Conservation (phyloP, 2,888 invertebrate genomes). For the Metellina segmentata region DNA sequence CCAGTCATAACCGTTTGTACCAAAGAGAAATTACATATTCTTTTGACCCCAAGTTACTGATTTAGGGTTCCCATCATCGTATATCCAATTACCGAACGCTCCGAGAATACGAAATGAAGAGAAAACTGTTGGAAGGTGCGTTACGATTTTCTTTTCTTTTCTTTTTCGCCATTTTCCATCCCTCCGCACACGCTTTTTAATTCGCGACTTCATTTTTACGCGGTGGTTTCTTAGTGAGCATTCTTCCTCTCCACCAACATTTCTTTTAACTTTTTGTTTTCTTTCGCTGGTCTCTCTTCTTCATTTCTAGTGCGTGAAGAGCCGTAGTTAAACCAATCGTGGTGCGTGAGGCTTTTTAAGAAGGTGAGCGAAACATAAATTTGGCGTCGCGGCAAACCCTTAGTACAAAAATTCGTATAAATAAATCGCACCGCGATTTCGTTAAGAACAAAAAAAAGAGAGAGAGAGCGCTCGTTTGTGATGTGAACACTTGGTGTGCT, state of each 20-base stretch:
- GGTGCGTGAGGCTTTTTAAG: slow-evolving; percentile 67
- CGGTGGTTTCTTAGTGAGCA: slow-evolving; percentile 6
- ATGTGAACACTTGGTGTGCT: not conserved
- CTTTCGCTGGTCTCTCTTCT: slow-evolving; percentile 11
- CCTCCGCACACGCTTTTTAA: slow-evolving; percentile 31
- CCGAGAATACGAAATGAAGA: slow-evolving; percentile 36
- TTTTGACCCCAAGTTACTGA: slow-evolving; percentile 38
- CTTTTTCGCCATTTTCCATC: slow-evolving; percentile 7
- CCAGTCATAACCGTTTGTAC: not conserved
- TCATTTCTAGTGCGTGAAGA: slow-evolving; percentile 62
- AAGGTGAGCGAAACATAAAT: slow-evolving; percentile 72
- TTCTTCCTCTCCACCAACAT: slow-evolving; percentile 43
- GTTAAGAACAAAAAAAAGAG: not conserved
- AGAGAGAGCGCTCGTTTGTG: slow-evolving; percentile 36
- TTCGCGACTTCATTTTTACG: slow-evolving; percentile 50
- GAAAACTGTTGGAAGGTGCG: slow-evolving; percentile 18
- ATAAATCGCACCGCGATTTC: slow-evolving; percentile 64
- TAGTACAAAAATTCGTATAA: slow-evolving; percentile 72
- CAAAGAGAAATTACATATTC: slow-evolving; percentile 32
- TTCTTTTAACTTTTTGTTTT: slow-evolving; percentile 1
- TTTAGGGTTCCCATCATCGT: slow-evolving; percentile 5
- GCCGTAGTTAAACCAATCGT: slow-evolving; percentile 53
- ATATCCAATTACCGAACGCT: slow-evolving; percentile 47
- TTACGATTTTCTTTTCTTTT: slow-evolving; percentile 8
- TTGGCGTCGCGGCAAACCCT: slow-evolving; percentile 73